Conservation (phyloP, 1,140 invertebrate species). For the Melipona quadrifasciata region DNA sequence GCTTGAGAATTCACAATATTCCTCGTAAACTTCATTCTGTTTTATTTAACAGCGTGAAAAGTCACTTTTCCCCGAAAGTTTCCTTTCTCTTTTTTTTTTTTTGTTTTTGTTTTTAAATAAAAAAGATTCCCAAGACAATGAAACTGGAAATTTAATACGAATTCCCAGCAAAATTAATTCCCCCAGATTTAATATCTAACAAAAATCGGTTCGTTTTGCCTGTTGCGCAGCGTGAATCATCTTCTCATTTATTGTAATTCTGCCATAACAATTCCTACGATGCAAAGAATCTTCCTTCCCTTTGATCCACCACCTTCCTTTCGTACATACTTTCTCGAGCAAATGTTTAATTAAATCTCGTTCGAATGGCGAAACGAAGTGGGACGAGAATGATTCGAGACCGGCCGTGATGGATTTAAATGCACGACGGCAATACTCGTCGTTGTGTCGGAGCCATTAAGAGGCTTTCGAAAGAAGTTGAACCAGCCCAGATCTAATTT, state of each 20-base stretch:
- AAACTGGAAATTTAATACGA: no score
- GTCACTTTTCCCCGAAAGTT: no score
- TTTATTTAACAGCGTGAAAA: no score
- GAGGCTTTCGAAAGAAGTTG: constrained; percentile 45
- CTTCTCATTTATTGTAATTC: background rate
- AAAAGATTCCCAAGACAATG: no score
- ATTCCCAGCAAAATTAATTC: background rate
- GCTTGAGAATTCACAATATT: no score
- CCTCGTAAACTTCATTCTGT: no score
- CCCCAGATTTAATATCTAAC: background rate
- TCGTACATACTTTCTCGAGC: background rate
- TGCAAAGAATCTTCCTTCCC: no score
- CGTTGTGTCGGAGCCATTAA: constrained; percentile 29
- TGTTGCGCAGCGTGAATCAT: background rate
- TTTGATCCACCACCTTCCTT: background rate
- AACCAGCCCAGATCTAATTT: constrained; percentile 57
- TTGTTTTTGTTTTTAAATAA: no score
- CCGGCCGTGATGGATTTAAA: constrained; percentile 36
- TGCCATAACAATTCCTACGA: no score
- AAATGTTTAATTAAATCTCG: background rate
- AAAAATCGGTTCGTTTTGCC: background rate
- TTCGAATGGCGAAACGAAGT: background rate
- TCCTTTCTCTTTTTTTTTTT: no score
- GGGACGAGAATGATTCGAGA: background rate
- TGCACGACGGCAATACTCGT: constrained; percentile 39